These are phyloP conservation scores for Pyrocoelia pectoralis DNA, from an alignment of 2,888 invertebrate genomes.

Conservation along the genomic window DNA sequence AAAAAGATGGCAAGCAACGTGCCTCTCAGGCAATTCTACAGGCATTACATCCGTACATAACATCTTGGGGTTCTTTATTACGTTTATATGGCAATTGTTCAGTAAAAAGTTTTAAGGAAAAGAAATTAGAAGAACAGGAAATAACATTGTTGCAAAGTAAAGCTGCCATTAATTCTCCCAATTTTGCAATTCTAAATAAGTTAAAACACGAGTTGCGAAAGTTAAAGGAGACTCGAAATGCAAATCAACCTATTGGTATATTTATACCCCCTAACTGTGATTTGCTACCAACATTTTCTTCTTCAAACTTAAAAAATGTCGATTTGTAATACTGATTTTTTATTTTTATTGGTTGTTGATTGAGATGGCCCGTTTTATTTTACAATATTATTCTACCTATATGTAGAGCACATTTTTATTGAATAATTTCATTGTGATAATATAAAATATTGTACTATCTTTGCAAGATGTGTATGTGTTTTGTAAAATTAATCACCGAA, in stretches of 20 bases:
- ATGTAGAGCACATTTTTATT: no score
- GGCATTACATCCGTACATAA: slow-evolving; percentile 90
- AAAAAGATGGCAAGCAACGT: slow-evolving; percentile 94
- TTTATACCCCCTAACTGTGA: slow-evolving; percentile 70
- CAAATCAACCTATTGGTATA: slow-evolving; percentile 64
- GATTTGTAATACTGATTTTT: slow-evolving; percentile 61
- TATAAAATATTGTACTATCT: no score
- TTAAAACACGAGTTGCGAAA: slow-evolving; percentile 83
- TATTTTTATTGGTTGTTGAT: no score
- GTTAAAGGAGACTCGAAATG: slow-evolving; percentile 67
- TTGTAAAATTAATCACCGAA: no score
- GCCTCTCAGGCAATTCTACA: slow-evolving; percentile 95
- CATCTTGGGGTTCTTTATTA: slow-evolving; percentile 92
- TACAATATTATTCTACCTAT: no score
- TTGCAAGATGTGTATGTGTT: no score
- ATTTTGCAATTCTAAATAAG: slow-evolving; percentile 88
- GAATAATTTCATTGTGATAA: no score
- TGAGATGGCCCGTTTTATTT: no score
- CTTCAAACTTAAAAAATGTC: slow-evolving; percentile 80
- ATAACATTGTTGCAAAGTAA: slow-evolving; percentile 89
- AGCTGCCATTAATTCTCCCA: slow-evolving; percentile 89
- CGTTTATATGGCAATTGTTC: slow-evolving; percentile 92
- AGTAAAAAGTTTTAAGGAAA: slow-evolving; percentile 90
- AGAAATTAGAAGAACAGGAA: slow-evolving; percentile 91
- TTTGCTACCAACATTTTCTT: slow-evolving; percentile 74